Evolutionary conservation across 2,113 vertebrate genomes (phyloP).

Genomic region (Spea multiplicata): DNA sequence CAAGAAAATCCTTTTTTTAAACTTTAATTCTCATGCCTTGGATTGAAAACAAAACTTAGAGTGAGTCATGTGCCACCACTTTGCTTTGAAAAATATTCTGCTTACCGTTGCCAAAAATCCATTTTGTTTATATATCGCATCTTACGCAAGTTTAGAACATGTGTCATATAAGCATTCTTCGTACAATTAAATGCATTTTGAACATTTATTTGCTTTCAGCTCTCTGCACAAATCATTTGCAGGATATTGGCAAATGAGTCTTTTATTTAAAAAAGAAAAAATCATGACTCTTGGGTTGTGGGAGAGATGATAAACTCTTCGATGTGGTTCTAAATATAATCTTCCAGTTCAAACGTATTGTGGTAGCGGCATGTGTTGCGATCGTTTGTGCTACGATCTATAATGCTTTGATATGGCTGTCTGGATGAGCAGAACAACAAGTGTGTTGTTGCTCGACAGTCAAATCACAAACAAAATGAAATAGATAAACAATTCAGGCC

Average conservation of each 20-base stretch:
- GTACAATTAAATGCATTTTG: neutral
- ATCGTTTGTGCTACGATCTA: neutral
- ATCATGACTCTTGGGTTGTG: neutral
- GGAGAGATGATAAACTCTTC: neutral
- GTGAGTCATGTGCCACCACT: constrained; percentile 10
- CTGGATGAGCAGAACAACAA: neutral
- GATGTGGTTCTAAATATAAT: neutral
- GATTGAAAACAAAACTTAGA: neutral
- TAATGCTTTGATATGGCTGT: neutral
- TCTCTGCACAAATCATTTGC: neutral
- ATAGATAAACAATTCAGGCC: no score
- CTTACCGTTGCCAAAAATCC: constrained; percentile 3
- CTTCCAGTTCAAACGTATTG: neutral
- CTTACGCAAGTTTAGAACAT: constrained; percentile 1
- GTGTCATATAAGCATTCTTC: neutral
- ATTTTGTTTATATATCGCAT: constrained; percentile 10
- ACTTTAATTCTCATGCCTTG: constrained; percentile 14
- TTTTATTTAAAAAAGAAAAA: no score
- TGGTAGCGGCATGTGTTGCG: neutral
- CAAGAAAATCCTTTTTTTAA: constrained; percentile 1
- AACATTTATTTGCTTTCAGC: constrained; percentile 1
- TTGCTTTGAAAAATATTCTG: constrained; percentile 14
- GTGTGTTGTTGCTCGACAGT: neutral
- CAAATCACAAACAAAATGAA: neutral
- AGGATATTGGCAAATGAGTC: neutral